Base-by-base conservation (phyloP, 1,140 invertebrate genomes). In the Manduca sexta region DNA sequence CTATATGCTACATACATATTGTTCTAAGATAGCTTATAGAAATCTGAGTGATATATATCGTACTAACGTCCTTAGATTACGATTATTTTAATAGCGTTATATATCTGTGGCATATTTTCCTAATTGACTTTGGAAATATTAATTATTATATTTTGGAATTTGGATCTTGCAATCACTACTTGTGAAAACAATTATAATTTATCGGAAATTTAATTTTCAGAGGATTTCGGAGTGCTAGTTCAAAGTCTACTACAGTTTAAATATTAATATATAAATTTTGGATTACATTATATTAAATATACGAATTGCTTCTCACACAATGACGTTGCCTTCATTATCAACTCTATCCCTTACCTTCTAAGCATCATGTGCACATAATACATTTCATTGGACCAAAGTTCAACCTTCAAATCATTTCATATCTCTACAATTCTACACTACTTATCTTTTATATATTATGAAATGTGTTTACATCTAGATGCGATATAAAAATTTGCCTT, bases 371-470 rank as follows among this genome's bases (percentile, higher is more conserved):
- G 78, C 73, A 73, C 60, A 60, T 70, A 69, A 73, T 81, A 76
- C 69, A 72, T 69, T 74, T 78, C 70, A 80, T 84, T 84, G 80
- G 80, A 84, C 80, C 80, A 84, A 82, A 82, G 64, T 82, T 84
- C 80, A 84, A 84, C 80, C 80, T 81, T 84, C 73, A 68, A 51
- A 56, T 74, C 69, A 52, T 64, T 60, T 66, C 60, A 64, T 65
- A 64, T 41, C 45, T 47, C 50, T 59, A 52, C 29, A 45, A 49
- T 48, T 41, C 56, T 59, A 63, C 31, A 35, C 43, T 56, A 56
- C 45, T 35, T 49, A 45, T 39, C 45, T 52, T 17, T 44, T 64
- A 57, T 16, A 49, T 54, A 37, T 39, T 41, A 49, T 43, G 21
- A 55, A 50, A 42, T 56, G 40, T 33, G 30, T 42, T 38, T 46